A percentile compares a stretch with the other conserved stretches of the same genome.
Evolutionary conservation across 2,797 vertebrate species (phyloP).

Genomic region (Onychomys leucogaster): DNA sequence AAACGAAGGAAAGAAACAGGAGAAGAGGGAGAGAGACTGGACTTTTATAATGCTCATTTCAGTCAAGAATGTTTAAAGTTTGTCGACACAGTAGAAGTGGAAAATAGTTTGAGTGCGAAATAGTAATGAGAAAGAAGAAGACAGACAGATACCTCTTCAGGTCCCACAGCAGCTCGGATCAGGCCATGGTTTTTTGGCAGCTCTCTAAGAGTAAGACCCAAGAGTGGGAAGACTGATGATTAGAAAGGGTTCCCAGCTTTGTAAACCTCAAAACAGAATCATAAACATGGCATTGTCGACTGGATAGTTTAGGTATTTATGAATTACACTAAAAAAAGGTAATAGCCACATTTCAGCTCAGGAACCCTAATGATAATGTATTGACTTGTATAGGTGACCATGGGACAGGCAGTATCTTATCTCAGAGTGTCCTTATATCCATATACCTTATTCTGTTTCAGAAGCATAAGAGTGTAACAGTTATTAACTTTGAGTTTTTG

Average conservation of each 20-base stretch:
- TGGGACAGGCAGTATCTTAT: not conserved
- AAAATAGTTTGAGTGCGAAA: not conserved
- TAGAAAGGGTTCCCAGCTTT: not conserved
- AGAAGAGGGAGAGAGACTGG: not conserved
- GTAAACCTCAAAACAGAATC: not conserved
- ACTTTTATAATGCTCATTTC: not conserved
- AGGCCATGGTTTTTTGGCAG: not conserved
- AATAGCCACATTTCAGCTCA: not conserved
- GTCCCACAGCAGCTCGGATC: not conserved
- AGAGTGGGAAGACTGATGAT: not conserved
- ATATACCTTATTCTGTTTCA: not conserved
- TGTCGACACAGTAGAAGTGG: not conserved
- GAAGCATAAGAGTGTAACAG: not conserved
- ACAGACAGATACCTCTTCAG: not conserved
- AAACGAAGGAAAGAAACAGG: not conserved
- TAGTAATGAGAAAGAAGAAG: not conserved
- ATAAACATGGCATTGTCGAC: not conserved
- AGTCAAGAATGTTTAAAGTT: not conserved
- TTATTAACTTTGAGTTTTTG: not conserved
- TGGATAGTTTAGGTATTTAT: not conserved
- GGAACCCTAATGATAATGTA: not conserved
- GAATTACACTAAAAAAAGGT: not conserved
- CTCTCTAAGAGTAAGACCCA: not conserved
- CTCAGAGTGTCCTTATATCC: not conserved
- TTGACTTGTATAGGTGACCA: not conserved